Base-by-base conservation (phyloP, 2,888 invertebrate genomes). In the Stegana nigrithorax region DNA sequence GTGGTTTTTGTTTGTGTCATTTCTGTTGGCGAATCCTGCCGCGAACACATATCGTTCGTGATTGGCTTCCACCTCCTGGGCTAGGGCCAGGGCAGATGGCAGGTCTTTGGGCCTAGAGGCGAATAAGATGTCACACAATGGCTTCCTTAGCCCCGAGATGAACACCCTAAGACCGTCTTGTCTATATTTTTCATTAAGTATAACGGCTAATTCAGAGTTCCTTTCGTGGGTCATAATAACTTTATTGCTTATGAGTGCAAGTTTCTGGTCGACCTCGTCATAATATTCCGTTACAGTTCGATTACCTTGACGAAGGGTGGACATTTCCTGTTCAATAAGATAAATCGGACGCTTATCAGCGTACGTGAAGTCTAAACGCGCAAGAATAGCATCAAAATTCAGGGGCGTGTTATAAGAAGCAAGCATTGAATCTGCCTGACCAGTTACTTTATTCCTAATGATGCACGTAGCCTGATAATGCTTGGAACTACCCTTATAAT, bases 351-450 rank as follows among this genome's bases (percentile, higher is more conserved):
- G 32, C 19, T 53, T 53, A n/a, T 61, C 56, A 10, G 50, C 19
- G n/a, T 62, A 62, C 4, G 57, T 62, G 19, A 47, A 57, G 25
- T 56, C 42, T 17, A 62, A 36, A n/a, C 61, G n/a, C 8, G 26
- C 39, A 5, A 57, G 27, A 3, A 62, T 62, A 1, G 47, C 61
- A 19, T 25, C 23, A 17, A 53, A 57, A 62, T 42, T 60, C 7
- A 53, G 7, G 8, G 29, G 6, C 1, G 59, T 59, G 17, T 25
- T 59, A 26, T 51, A 59, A 8, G 59, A 59, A 10, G 50, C 27
- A 5, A 59, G 14, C 7, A 29, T 8, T 23, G 8, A 5, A 14
- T 55, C 55, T 2, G 56, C 61, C 8, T 32, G 32, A 7, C 12
- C 53, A 42, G n/a, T 55, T 17, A 51, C 42, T 27, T 60, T 60